Base-by-base conservation (phyloP, 2,113 vertebrate genomes). In the Plestiodon gilberti region DNA sequence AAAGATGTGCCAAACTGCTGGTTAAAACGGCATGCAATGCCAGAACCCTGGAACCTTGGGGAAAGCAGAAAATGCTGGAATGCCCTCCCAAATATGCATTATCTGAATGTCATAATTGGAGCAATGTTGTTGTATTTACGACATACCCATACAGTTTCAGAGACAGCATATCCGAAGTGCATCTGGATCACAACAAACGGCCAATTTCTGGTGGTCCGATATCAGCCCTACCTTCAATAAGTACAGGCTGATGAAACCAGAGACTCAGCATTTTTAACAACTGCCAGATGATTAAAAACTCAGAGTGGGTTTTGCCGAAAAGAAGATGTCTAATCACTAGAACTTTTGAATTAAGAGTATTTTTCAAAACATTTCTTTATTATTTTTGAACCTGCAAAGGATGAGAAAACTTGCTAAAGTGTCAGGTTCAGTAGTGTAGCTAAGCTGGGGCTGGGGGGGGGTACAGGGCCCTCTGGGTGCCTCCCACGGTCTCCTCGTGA, bases 1-100 rank as follows among this genome's bases (percentile, higher is more conserved):
- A 80, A 93, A 82, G 93, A 94, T 86, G 85, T 89, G 89, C 90
- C 93, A 95, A 94, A 76, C 80, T 91, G 85, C 88, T 92, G 83
- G 88, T 90, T 88, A 94, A 93, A 93, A 92, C 61, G 89, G 81
- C 77, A 91, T 75, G 0, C 0, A 89, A 91, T 93, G 88, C 92
- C 87, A 91, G 84, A 85, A 69, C n/a, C 40, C 89, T 92, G 91
- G 64, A 40, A 87, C 86, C 82, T 59, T 77, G 38, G 69, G 91
- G 83, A 87, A 3, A 88, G 18, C 83, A 62, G 75, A 8, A 89
- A 91, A 90, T 89, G 87, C 89, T 92, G 91, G 71, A 74, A 89
- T 92, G 88, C 14, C 0, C 0, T 86, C 91, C 87, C 76, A 48
- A 28, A 25, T 48, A 40, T 28, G 64, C 40, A 90, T 90, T 65